phyloP scores from a whole-genome alignment of 2,797 vertebrate genomes.

The Enteromius mattozi region DNA sequence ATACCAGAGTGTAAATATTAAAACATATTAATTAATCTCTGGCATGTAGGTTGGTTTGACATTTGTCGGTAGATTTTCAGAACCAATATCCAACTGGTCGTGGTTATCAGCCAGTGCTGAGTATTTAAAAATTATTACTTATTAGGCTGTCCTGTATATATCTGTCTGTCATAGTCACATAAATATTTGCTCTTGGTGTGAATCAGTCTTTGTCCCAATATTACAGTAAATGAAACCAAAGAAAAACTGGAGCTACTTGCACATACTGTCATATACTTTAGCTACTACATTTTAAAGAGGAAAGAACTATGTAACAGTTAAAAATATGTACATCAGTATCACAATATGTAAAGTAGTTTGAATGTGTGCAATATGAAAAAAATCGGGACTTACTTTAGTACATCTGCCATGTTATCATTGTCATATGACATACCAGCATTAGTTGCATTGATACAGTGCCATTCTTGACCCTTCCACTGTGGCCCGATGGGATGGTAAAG shows the following conservation, averaged over 20 bases:
- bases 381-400: not conserved
- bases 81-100: not conserved
- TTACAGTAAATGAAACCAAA: not conserved
- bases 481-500: not conserved
- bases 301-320: not conserved
- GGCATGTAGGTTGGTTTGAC: not conserved
- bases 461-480: not conserved
- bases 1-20: not conserved
- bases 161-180: not conserved
- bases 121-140: not conserved
- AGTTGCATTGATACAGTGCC: not conserved
- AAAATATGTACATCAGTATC: not conserved
- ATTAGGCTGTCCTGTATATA: not conserved
- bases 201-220: not conserved
- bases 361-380: not conserved
- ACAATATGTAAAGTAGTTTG: not conserved
- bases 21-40: not conserved
- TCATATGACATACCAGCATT: not conserved
- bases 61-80: not conserved
- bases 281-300: not conserved
- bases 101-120: not conserved
- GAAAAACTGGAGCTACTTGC: not conserved
- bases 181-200: not conserved
- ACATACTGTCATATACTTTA: not conserved
- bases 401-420: not conserved